Conservation (phyloP, 2,797 vertebrate genomes). For the Galagoides demidoff region DNA sequence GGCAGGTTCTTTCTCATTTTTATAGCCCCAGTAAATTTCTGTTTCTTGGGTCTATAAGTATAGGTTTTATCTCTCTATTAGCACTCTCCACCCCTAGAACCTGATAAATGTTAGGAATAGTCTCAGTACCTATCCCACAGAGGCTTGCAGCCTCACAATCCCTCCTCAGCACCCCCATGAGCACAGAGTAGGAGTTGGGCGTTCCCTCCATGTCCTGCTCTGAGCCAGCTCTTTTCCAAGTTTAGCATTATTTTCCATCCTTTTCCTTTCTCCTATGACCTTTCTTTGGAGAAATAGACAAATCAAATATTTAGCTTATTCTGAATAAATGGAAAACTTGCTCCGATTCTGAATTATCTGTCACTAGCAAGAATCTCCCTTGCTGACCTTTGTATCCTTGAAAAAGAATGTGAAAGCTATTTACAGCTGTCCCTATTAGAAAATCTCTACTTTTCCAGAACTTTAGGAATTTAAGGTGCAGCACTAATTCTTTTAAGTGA, state of each 20-base stretch:
- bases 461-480: slow-evolving; percentile 54
- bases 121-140: not conserved
- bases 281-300: not conserved
- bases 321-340: not conserved
- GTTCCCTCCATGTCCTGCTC: not conserved
- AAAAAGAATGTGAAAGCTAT: not conserved
- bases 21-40: not conserved
- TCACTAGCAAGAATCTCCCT: not conserved
- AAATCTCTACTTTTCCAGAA: not conserved
- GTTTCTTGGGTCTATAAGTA: not conserved
- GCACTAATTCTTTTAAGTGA: slow-evolving; percentile 44
- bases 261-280: not conserved
- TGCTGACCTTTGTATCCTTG: not conserved
- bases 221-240: not conserved
- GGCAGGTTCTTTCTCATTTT: not conserved
- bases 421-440: not conserved
- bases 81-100: not conserved
- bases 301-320: not conserved
- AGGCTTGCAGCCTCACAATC: no score
- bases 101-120: not conserved
- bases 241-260: not conserved
- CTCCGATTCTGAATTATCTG: not conserved
- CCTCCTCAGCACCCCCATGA: not conserved
- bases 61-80: not conserved
- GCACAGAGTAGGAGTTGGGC: accelerated